Conservation (phyloP, 2,113 vertebrate genomes). For the Mobula birostris region DNA sequence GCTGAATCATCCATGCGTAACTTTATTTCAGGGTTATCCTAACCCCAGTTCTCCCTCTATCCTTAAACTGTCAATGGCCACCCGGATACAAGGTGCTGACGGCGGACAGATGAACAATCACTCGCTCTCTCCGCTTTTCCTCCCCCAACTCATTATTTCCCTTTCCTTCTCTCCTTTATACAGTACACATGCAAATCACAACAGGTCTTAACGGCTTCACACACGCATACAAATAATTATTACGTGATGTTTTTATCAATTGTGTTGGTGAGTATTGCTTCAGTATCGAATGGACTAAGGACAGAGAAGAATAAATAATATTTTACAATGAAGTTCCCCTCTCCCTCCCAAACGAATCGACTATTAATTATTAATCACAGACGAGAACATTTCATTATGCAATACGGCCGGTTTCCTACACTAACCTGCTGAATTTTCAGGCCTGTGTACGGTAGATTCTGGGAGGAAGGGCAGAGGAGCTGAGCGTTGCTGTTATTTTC, state of each 20-base stretch:
- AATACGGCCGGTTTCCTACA: neutral
- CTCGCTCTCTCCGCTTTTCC: no score
- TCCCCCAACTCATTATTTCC: no score
- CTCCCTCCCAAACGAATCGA: neutral
- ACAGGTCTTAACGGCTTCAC: neutral
- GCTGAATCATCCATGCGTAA: neutral
- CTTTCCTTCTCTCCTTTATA: neutral
- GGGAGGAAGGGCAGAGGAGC: neutral
- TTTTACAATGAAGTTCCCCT: no score
- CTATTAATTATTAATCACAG: neutral
- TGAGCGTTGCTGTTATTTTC: neutral
- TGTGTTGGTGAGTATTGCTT: neutral
- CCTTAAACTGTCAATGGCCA: no score
- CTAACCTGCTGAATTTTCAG: conserved; percentile 22
- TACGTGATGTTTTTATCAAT: neutral
- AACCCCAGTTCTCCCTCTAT: neutral
- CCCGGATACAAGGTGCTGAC: no score
- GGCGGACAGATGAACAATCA: no score
- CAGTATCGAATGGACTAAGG: neutral
- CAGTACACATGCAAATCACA: neutral
- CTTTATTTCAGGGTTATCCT: neutral
- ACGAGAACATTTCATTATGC: neutral
- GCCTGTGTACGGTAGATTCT: neutral
- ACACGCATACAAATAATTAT: neutral
- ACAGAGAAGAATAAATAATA: no score